Evolutionary conservation across 2,888 invertebrate species (phyloP).

Genomic region (Copidosoma aretas): DNA sequence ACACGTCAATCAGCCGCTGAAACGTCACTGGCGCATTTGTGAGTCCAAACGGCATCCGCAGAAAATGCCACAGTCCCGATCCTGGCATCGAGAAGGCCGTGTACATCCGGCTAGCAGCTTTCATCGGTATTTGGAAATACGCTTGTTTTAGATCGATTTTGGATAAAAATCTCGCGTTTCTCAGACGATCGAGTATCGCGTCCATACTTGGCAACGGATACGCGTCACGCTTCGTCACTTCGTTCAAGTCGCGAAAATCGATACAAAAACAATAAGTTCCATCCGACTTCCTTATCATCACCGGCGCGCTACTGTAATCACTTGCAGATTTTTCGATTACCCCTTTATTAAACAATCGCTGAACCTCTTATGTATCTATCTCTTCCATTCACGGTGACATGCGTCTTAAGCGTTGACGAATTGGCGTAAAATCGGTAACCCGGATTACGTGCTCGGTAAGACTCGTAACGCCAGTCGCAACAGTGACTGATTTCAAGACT

Average conservation of each 20-base stretch:
- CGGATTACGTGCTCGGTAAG: no score
- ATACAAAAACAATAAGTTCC: constrained; percentile 40
- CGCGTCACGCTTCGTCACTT: constrained; percentile 49
- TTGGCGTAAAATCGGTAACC: no score
- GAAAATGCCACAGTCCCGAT: constrained; percentile 1
- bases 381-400: background rate
- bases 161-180: constrained; percentile 48
- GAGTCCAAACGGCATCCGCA: constrained; percentile 22
- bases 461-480: background rate
- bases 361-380: background rate
- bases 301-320: constrained; percentile 14
- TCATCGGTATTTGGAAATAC: constrained; percentile 28
- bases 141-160: no score
- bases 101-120: background rate
- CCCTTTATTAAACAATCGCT: background rate
- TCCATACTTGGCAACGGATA: constrained; percentile 51
- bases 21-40: constrained; percentile 40
- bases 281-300: constrained; percentile 23
- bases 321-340: constrained; percentile 12
- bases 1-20: constrained; percentile 35
- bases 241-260: constrained; percentile 50
- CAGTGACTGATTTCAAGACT: background rate
- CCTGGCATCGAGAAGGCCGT: background rate
- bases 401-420: background rate
- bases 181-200: constrained; percentile 47